Evolutionary conservation across 2,888 invertebrate genomes (phyloP).

Genomic region (Drosophila prostipennis): DNA sequence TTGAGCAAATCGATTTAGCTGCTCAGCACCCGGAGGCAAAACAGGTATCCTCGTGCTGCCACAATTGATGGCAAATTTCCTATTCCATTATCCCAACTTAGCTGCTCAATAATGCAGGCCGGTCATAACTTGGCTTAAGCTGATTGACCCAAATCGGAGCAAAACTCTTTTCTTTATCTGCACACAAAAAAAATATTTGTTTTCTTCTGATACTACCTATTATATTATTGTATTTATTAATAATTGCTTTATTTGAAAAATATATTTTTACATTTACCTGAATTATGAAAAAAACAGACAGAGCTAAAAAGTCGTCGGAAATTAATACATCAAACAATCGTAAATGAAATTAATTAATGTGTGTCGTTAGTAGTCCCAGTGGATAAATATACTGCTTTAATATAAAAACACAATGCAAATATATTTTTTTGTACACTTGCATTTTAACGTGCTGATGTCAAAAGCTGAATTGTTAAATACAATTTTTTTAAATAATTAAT

Average conservation of each 20-base stretch:
- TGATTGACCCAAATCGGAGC: background rate
- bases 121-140: constrained; percentile 15
- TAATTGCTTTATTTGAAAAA: background rate
- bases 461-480: too few relatives aligned
- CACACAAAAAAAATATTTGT: background rate
- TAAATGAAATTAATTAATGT: too few relatives aligned
- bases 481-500: too few relatives aligned
- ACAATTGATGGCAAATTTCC: constrained; percentile 16
- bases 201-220: background rate
- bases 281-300: too few relatives aligned
- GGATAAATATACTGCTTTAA: background rate
- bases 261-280: too few relatives aligned
- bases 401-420: too few relatives aligned
- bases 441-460: too few relatives aligned
- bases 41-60: constrained; percentile 18
- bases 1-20: constrained; percentile 27
- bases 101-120: constrained; percentile 7
- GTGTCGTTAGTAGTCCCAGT: background rate
- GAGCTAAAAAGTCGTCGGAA: background rate
- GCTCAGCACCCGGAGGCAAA: constrained; percentile 1
- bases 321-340: too few relatives aligned
- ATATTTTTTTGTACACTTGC: too few relatives aligned
- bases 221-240: background rate
- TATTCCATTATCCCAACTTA: constrained; percentile 18
- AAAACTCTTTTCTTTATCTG: background rate